Percentiles rank a stretch among this genome's conserved stretches.
Conservation (phyloP, 1,140 invertebrate genomes). For the Tetramorium simillimum region DNA sequence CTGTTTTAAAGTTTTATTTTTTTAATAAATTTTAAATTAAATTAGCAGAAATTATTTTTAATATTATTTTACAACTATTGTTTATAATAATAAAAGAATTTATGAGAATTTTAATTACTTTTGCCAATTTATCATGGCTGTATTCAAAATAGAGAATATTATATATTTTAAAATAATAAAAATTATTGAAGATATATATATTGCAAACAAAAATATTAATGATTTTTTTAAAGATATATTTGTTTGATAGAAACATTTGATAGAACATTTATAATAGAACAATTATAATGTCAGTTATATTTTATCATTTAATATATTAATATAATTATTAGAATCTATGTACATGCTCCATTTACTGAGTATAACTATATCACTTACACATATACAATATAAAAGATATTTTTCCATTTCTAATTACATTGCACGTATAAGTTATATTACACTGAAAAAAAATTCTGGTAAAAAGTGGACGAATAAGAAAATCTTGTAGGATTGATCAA, state of each 20-base stretch:
- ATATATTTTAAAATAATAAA: no score
- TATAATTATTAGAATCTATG: neutral
- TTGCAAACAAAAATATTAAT: neutral
- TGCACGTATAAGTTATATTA: slow-evolving; percentile 2
- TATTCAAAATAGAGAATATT: no score
- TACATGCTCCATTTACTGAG: neutral
- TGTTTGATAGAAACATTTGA: neutral
- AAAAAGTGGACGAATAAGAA: no score
- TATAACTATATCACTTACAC: neutral
- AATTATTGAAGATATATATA: neutral
- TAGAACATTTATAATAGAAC: neutral
- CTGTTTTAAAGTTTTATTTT: no score
- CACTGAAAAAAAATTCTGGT: no score
- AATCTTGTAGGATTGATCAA: no score
- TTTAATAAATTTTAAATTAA: no score
- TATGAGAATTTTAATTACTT: no score
- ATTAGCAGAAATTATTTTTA: no score
- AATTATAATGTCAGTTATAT: neutral
- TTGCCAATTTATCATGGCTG: no score
- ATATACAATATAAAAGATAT: slow-evolving; percentile 28
- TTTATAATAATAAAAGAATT: no score
- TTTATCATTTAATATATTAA: slow-evolving; percentile 9
- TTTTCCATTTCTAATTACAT: neutral
- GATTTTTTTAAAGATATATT: neutral
- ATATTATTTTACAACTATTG: no score